These are phyloP conservation scores for Troides helena DNA, from an alignment of 2,888 invertebrate species.

Conservation along the genomic window DNA sequence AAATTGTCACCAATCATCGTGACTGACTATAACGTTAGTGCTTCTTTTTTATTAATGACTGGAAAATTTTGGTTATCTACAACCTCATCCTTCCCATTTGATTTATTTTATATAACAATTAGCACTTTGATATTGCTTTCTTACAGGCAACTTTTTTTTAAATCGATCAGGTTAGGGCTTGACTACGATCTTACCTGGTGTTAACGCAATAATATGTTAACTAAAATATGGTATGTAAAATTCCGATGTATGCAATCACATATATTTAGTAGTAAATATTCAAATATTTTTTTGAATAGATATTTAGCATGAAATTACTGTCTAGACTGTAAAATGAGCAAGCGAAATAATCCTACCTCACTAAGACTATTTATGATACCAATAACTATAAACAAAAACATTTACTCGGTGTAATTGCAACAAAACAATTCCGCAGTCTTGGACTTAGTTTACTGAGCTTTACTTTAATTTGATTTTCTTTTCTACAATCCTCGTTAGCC, in stretches of 20 bases:
- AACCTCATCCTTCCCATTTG: not conserved
- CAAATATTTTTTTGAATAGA: too few relatives aligned
- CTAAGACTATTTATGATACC: not conserved
- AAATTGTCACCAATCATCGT: constrained; percentile 5
- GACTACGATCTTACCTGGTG: too few relatives aligned
- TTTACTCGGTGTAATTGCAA: constrained; percentile 3
- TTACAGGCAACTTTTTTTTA: too few relatives aligned
- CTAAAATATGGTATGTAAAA: too few relatives aligned
- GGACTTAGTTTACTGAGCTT: constrained; percentile 17
- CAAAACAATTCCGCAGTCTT: constrained; percentile 18
- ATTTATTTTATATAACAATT: not conserved
- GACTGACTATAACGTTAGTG: not conserved
- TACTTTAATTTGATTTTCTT: constrained; percentile 20
- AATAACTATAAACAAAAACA: not conserved
- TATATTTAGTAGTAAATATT: too few relatives aligned
- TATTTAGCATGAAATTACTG: too few relatives aligned
- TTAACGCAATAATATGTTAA: too few relatives aligned
- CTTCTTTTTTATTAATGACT: not conserved
- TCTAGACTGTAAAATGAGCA: not conserved
- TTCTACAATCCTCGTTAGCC: constrained; percentile 20
- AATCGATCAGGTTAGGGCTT: too few relatives aligned
- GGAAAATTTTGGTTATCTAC: not conserved
- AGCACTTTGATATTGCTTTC: not conserved
- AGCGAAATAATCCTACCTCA: not conserved
- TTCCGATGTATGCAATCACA: too few relatives aligned